Percentiles rank a stretch among this genome's conserved stretches.
These are phyloP conservation scores for Phalangium opilio DNA, from an alignment of 2,888 invertebrate genomes.

Conservation along the genomic window DNA sequence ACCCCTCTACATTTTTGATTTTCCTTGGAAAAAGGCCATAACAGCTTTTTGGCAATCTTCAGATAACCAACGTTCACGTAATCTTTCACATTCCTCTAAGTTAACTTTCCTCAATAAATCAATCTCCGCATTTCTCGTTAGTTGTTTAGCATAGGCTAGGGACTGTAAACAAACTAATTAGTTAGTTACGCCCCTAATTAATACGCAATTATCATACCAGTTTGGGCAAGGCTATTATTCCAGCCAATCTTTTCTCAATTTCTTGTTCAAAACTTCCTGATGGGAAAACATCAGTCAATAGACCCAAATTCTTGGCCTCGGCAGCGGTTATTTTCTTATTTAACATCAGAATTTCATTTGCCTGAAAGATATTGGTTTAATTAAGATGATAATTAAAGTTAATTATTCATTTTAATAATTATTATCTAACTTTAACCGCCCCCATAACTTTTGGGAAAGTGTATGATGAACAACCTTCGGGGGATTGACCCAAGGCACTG, in stretches of 20 bases:
- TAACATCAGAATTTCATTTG: constrained; percentile 43
- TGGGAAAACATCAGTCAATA: constrained; percentile 63
- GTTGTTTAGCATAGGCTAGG: constrained; percentile 49
- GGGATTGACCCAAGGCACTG: constrained; percentile 59
- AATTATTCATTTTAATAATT: too few species aligned
- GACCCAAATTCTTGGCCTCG: constrained; percentile 60
- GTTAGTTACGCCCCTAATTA: not conserved
- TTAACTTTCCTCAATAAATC: constrained; percentile 49
- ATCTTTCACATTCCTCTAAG: constrained; percentile 47
- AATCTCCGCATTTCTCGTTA: constrained; percentile 43
- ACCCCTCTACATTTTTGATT: constrained; percentile 13
- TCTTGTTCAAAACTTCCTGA: constrained; percentile 42
- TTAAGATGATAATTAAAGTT: too few species aligned
- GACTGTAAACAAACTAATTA: constrained; percentile 35
- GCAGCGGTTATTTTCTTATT: constrained; percentile 58
- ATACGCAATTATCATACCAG: not conserved
- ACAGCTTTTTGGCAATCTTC: constrained; percentile 49
- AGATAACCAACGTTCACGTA: constrained; percentile 47
- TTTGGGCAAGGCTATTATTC: not conserved
- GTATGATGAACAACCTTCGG: constrained; percentile 78
- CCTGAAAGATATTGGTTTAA: constrained; percentile 26
- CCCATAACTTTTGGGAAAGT: constrained; percentile 75
- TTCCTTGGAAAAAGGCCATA: constrained; percentile 14
- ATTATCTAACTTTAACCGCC: constrained; percentile 49
- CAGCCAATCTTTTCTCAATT: constrained; percentile 37